Evolutionary conservation across 2,888 invertebrate genomes (phyloP).

Genomic region (Crematogaster levior): DNA sequence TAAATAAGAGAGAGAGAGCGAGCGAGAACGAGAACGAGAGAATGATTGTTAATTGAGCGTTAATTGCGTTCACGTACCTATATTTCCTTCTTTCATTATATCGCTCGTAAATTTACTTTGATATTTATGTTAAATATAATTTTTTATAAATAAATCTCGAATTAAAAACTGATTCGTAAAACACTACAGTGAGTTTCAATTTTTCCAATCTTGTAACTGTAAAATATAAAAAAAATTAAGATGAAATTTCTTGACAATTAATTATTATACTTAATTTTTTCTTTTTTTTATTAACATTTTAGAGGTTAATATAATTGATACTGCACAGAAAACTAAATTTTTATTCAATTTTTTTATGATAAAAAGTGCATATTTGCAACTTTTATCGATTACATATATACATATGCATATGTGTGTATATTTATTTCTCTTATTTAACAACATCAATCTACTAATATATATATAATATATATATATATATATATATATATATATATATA

Average conservation of each 20-base stretch:
- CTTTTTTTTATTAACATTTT: not conserved
- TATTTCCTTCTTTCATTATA: conserved; percentile 62
- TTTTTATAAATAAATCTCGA: conserved; percentile 56
- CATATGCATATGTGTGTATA: not conserved
- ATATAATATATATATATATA: no score
- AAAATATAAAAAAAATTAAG: conserved; percentile 1
- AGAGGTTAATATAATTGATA: conserved; percentile 7
- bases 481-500: no score
- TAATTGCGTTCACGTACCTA: conserved; percentile 66
- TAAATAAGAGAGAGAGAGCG: conserved; percentile 77
- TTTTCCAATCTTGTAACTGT: conserved; percentile 50
- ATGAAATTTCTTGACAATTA: not conserved
- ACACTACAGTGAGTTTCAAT: conserved; percentile 45
- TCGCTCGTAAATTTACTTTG: conserved; percentile 58
- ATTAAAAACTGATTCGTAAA: conserved; percentile 45
- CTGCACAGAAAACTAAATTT: not conserved
- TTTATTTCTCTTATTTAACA: conserved; percentile 73
- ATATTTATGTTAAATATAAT: conserved; percentile 54
- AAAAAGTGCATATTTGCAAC: conserved; percentile 4
- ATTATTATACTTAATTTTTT: not conserved
- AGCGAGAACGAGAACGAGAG: conserved; percentile 77
- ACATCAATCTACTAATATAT: conserved; percentile 63
- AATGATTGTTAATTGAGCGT: conserved; percentile 72
- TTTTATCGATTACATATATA: not conserved
- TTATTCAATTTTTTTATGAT: conserved; percentile 7